Base-by-base conservation (phyloP, 2,888 invertebrate genomes). In the Lochmaea capreae region DNA sequence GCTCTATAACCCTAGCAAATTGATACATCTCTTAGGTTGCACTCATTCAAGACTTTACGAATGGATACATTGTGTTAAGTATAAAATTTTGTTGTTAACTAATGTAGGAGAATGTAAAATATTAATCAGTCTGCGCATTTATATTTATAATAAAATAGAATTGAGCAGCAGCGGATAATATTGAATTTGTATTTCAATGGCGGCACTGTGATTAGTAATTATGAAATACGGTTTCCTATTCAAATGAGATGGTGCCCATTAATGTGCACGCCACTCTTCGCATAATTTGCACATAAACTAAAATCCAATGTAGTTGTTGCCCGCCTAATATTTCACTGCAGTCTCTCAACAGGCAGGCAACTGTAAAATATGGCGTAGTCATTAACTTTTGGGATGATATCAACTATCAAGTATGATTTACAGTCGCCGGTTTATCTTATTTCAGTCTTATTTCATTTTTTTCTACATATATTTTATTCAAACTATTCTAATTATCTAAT, bases 271-370 rank as follows among this genome's bases (percentile, higher is more conserved):
- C 54, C 52, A 62, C 67, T 68, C 74, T 72, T 72, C 68, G 73
- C 76, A 76, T 76, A 76, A 73, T 76, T 73, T 66, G 69, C 68
- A 62, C 76, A 76, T 76, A 76, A 76, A 76, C 71, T 62, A 68
- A 73, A 71, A 68, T 76, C 73, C 76, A 67, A 73, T 74, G 76
- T 74, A 68, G 70, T 67, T 71, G 65, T 72, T 74, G 74, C 74
- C 59, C 43, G 63, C 16, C 70, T 67, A 74, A 74, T 76, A 74
- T 72, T 74, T 74, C 70, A 74, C 67, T 61, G 71, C 67, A 72
- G 69, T 46, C 76, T 72, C 73, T 76, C 73, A 71, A 63, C 73
- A 42, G 59, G 68, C 71, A 72, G 71, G 76, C 73, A 67, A 72
- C 65, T 54, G 58, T 73, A 57, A 75, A 76, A 73, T 69, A 73